Base-by-base conservation (phyloP, 2,113 vertebrate species). In the Chrysochloris asiatica region DNA sequence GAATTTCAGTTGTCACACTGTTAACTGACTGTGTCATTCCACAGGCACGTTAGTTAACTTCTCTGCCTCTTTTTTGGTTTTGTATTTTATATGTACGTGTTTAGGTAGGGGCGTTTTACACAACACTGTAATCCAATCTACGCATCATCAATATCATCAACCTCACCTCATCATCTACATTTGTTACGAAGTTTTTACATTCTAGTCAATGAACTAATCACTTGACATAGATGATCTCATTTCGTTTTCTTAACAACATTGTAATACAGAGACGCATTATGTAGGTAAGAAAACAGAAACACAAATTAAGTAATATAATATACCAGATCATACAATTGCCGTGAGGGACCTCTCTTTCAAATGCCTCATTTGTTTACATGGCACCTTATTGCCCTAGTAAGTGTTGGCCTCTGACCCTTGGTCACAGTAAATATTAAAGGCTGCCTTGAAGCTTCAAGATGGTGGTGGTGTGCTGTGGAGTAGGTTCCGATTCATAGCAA, bases 1-100 rank as follows among this genome's bases (percentile, higher is more conserved):
- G 36, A 72, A 83, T 75, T 92, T 86, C 8, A 45, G 17, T 61
- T 91, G 11, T 89, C 56, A 75, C n/a, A n/a, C n/a, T n/a, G n/a
- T n/a, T 61, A 67, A 36, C 36, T 16, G 33, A 28, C n/a, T 80
- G 38, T 47, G 61, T 61, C 22, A 63, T 56, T 75, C 19, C 33
- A 69, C 5, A 61, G 36, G 36, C 30, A 75, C 9, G 9, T 80
- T 50, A 83, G 54, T 79, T 83, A 84, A 78, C 63, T 38, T 92
- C 13, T 24, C 85, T 76, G 19, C 28, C 12, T 84, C 4, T 82
- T 10, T 81, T 54, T 83, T 45, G 14, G 17, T 50, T 71, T 43
- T n/a, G 4, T 12, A 22, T 28, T 91, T 48, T 85, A 17, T 4
- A 69, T 45, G 50, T 86, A 69, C 41, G 11, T 36, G 6, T 48